Evolutionary conservation across 2,888 invertebrate species (phyloP).

Genomic region (Dryococelus australis): DNA sequence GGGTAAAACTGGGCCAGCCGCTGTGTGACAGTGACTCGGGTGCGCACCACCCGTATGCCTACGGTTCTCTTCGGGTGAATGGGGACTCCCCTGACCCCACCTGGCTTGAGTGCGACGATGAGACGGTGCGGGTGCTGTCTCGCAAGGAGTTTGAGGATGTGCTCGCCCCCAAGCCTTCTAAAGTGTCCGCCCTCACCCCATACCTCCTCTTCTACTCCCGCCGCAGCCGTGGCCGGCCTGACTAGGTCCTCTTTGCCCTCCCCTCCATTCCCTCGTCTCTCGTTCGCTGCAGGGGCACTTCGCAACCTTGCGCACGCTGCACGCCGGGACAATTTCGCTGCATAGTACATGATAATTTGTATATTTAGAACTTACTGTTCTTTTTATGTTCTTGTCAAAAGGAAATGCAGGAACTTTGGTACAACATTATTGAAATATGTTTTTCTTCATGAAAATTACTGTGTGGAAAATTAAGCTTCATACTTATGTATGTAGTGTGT

Average conservation of each 20-base stretch:
- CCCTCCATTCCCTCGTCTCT: not conserved
- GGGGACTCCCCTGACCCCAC: constrained; percentile 55
- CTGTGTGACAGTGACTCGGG: constrained; percentile 38
- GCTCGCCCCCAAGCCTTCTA: constrained; percentile 73
- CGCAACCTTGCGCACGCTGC: not conserved
- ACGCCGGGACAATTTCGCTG: not conserved
- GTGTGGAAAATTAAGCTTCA: not conserved
- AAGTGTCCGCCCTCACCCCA: constrained; percentile 79
- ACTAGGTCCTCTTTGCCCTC: not conserved
- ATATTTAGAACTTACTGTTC: no score
- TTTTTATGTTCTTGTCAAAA: not conserved
- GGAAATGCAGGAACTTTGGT: not conserved
- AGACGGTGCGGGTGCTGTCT: constrained; percentile 80
- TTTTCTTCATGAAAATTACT: not conserved
- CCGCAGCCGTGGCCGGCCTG: not conserved
- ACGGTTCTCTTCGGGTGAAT: constrained; percentile 54
- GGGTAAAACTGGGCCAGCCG: constrained; percentile 59
- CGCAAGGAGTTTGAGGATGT: constrained; percentile 80
- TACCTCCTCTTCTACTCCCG: constrained; percentile 83
- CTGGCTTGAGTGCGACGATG: constrained; percentile 91
- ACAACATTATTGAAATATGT: not conserved
- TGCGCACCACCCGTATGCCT: constrained; percentile 52
- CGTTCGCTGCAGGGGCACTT: no score
- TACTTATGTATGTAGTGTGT: not conserved
- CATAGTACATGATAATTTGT: no score